Evolutionary conservation across 2,888 invertebrate genomes (phyloP).

Genomic region (Fissipunctia ypsillon): DNA sequence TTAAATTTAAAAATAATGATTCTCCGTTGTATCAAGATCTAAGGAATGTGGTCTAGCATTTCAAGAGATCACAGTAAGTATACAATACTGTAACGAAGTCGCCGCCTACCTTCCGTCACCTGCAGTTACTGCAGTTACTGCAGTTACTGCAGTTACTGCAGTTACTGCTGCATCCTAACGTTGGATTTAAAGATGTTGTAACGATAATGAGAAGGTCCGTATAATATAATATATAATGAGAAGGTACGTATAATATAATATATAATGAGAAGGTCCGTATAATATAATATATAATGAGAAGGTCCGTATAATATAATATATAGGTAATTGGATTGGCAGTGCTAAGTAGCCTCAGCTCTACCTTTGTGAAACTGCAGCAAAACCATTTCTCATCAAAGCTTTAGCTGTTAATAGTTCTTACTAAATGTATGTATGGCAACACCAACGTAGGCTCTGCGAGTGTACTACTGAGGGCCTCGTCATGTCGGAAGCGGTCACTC

Average conservation of each 20-base stretch:
- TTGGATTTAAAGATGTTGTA: neutral
- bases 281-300: too few relatives aligned
- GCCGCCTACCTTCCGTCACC: too few relatives aligned
- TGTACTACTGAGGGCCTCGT: neutral
- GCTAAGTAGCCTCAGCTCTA: neutral
- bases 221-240: too few relatives aligned
- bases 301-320: too few relatives aligned
- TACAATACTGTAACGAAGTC: neutral
- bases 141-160: too few relatives aligned
- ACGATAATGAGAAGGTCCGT: neutral
- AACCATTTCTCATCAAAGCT: too few relatives aligned
- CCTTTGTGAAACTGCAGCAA: neutral
- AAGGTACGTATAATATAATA: too few relatives aligned
- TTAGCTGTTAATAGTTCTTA: too few relatives aligned
- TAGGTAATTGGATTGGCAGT: neutral
- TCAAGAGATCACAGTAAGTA: neutral
- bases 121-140: too few relatives aligned
- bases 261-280: too few relatives aligned
- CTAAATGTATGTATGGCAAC: neutral
- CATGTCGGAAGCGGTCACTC: slow-evolving; percentile 43
- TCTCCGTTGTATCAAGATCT: neutral
- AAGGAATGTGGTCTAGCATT: neutral
- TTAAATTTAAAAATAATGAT: slow-evolving; percentile 2
- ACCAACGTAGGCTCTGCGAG: neutral
- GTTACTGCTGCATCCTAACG: too few relatives aligned